A percentile compares a stretch with the other conserved stretches of the same genome.
Evolutionary conservation across 1,140 invertebrate species (phyloP).

Genomic region (Tribolium madens): DNA sequence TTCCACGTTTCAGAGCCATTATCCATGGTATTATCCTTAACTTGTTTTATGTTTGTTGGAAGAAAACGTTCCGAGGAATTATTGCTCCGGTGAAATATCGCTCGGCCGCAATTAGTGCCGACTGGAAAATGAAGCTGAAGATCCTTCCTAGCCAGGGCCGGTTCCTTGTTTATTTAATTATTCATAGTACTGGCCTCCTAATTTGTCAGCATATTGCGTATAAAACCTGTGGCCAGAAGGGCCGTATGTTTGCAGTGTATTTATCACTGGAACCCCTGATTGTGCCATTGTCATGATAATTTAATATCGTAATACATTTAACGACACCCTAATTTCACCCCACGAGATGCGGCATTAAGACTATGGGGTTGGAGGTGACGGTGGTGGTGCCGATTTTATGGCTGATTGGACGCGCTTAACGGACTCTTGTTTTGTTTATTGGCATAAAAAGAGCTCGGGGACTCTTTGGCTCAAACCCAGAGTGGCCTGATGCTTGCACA

Average conservation of each 20-base stretch:
- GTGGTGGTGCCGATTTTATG: slow-evolving; percentile 41
- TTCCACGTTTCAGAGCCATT: slow-evolving; percentile 51
- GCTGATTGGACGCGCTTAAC: slow-evolving; percentile 16
- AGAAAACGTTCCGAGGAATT: slow-evolving; percentile 29
- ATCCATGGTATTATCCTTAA: slow-evolving; percentile 47
- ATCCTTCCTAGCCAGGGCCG: neutral
- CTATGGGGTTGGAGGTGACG: slow-evolving; percentile 32
- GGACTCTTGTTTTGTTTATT: slow-evolving; percentile 26
- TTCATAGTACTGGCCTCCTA: slow-evolving; percentile 60
- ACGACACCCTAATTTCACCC: slow-evolving; percentile 66
- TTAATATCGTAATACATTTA: slow-evolving; percentile 67
- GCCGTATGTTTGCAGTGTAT: slow-evolving; percentile 66
- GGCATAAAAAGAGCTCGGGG: slow-evolving; percentile 1
- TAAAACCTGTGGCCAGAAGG: slow-evolving; percentile 65
- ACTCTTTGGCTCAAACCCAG: neutral
- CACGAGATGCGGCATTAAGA: slow-evolving; percentile 44
- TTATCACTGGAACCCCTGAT: slow-evolving; percentile 64
- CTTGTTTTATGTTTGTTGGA: slow-evolving; percentile 46
- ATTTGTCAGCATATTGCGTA: slow-evolving; percentile 65
- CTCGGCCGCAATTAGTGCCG: slow-evolving; percentile 31
- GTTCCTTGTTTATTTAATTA: slow-evolving; percentile 62
- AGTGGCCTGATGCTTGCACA: neutral
- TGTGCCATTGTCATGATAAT: slow-evolving; percentile 67
- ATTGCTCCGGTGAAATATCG: slow-evolving; percentile 25
- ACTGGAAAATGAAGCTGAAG: slow-evolving; percentile 22